Base-by-base conservation (phyloP, 1,140 invertebrate genomes). In the Drosophila ficusphila region DNA sequence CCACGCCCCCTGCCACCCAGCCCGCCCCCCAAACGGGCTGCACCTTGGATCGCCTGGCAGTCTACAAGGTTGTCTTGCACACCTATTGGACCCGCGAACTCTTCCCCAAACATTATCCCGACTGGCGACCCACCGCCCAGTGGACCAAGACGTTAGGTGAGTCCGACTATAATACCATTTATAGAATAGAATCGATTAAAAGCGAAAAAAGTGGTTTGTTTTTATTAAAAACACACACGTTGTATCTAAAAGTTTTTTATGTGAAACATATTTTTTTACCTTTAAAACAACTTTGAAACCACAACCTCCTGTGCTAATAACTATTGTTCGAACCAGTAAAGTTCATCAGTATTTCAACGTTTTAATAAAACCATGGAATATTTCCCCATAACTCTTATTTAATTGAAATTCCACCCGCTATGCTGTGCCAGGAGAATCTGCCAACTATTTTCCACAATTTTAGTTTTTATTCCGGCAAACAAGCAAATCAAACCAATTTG, bases 31-130 rank as follows among this genome's bases (percentile, higher is more conserved):
- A 72, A 4, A 91, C 76, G 27, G 90, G 86, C 48, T 91, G 90
- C 73, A 92, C 93, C 25, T 92, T 94, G 57, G 94, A 95, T 83
- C 95, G 95, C 65, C 90, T 98, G 90, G 96, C 95, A 39, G 94
- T 96, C 64, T 98, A 98, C 91, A 95, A 95, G 90, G 95, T 98
- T 90, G 95, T 96, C 23, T 91, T 98, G 83, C 95, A 96, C 90
- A 97, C 96, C 31, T 96, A 96, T 90, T 98, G 97, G 97, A 96
- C 96, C n/a, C 93, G 95, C 51, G 95, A 96, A 68, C 94, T 95
- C 79, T 98, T 98, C 90, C 97, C 97, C 18, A 97, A 97, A 86
- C 97, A 98, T 91, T 98, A 97, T 91, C 97, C 97, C 0, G 96
- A 96, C 89, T 97, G 96, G 96, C 94, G 97, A 90, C 97, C 97